Evolutionary conservation across 2,113 vertebrate species (phyloP), one percentile per base, ranked within the genome.

Genomic region (Nothobranchius kuhntae): DNA sequence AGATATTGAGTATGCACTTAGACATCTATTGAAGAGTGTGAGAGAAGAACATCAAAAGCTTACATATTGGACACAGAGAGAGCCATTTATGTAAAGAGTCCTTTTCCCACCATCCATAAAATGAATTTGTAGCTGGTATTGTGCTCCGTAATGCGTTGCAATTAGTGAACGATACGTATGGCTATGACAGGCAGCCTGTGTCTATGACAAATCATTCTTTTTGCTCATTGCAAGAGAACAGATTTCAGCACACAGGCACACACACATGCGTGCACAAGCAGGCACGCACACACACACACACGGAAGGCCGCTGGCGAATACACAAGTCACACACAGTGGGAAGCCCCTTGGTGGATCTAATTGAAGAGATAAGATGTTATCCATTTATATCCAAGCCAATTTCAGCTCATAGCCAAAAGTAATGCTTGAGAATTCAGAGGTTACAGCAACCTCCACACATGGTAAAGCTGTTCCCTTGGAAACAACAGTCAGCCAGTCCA

Each of bases 341-440:
- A 81, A 85, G 68, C 57, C 83, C 83, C 76, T 66, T 71, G 63
- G 71, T 80, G 84, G 81, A 81, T 90, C 78, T 91, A 91, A 90
- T 91, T 90, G 88, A 89, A 87, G 90, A 90, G 90, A 90, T 91
- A 89, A 91, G 86, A 89, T 86, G 81, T 89, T 88, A 91, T 91
- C 88, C 90, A 71, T 66, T 85, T 88, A 87, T 87, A 91, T 88
- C 84, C 84, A 72, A 76, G 78, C 80, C 90, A 90, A 88, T 91
- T 89, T 88, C 86, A 87, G 71, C 80, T 78, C 82, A 87, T 85
- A 89, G 76, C 87, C 71, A 85, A 82, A 86, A 77, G 80, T 87
- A 90, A 82, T 84, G 86, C 81, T 68, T 69, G 72, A 71, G 77
- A 87, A 86, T 90, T 87, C 84, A 72, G 80, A 75, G 85, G 85